phyloP scores from a whole-genome alignment of 1,140 invertebrate species.

The Triops longicaudatus region DNA sequence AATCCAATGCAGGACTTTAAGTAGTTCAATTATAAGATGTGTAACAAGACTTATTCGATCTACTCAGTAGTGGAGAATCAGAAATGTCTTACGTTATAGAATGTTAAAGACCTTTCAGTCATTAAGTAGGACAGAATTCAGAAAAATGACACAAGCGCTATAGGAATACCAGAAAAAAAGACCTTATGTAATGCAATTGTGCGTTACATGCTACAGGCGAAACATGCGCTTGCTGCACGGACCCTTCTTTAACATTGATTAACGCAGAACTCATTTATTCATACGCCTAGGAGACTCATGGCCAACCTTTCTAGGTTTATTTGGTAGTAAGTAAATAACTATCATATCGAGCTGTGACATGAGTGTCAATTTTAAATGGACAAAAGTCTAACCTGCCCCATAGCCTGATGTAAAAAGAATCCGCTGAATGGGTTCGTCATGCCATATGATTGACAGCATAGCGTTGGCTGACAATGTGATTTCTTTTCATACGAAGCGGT shows the following conservation, averaged over 20 bases:
- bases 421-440: neutral
- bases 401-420: neutral
- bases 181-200: neutral
- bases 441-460: neutral
- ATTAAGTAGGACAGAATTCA: no score
- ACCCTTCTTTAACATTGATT: neutral
- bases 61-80: no score
- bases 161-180: no score
- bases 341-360: neutral
- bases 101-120: no score
- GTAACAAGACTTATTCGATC: no score
- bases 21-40: no score
- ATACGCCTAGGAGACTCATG: neutral
- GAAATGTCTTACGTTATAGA: no score
- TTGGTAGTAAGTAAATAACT: neutral
- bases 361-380: neutral
- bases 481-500: neutral
- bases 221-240: neutral
- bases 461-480: neutral
- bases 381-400: neutral
- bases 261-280: neutral
- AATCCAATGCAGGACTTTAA: no score
- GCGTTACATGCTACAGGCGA: neutral
- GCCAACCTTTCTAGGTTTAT: neutral
- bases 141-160: no score